Conservation (phyloP, 2,888 invertebrate species). For the Noctuana brunneofusca region DNA sequence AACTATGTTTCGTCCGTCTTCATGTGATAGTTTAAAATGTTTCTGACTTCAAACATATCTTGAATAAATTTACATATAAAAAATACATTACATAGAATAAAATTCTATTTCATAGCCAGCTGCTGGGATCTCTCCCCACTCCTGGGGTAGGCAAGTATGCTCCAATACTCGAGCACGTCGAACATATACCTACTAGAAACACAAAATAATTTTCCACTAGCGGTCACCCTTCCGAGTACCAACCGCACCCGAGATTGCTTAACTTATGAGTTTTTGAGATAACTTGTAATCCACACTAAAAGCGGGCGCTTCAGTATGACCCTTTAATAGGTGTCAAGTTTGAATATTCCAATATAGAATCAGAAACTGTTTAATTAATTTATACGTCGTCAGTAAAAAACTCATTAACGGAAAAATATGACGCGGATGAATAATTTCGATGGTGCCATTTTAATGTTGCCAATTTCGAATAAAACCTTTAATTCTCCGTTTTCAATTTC, state of each 20-base stretch:
- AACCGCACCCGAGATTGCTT: no score
- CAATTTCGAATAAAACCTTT: constrained; percentile 52
- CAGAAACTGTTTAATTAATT: constrained; percentile 20
- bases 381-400: constrained; percentile 23
- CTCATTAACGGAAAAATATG: constrained; percentile 26
- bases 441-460: constrained; percentile 36
- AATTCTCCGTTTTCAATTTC: constrained; percentile 51
- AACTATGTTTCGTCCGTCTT: constrained; percentile 1
- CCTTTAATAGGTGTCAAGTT: neutral
- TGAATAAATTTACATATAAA: neutral
- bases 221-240: no score
- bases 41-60: neutral
- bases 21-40: neutral
- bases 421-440: constrained; percentile 19
- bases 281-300: no score
- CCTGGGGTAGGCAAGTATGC: no score
- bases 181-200: no score
- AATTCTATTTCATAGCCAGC: no score
- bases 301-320: no score
- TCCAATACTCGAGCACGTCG: no score
- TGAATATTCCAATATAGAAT: constrained; percentile 1
- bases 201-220: no score
- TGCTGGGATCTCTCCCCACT: no score
- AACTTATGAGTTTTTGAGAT: no score
- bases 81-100: no score